Percentiles rank a stretch among this genome's conserved stretches.
phyloP scores from a whole-genome alignment of 2,113 vertebrate genomes.

The Eira barbara region DNA sequence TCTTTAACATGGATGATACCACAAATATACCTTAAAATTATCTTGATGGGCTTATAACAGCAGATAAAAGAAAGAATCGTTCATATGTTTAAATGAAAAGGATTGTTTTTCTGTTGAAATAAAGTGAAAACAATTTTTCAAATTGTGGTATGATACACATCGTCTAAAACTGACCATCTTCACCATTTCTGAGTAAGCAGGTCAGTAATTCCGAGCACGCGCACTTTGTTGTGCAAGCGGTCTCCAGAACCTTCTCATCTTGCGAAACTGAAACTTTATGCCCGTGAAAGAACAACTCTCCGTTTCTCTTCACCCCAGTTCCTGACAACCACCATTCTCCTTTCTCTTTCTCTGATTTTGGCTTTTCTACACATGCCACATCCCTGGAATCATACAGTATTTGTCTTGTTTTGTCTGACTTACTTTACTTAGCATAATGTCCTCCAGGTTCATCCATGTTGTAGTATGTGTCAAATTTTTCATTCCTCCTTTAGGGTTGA shows the following conservation, averaged over 20 bases:
- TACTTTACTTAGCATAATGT: not conserved
- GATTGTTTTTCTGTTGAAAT: not conserved
- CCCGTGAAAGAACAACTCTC: not conserved
- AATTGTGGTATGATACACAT: not conserved
- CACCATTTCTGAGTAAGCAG: not conserved
- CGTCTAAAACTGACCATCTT: not conserved
- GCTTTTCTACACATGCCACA: not conserved
- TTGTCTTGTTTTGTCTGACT: not conserved
- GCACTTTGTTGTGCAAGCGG: not conserved
- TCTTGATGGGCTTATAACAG: not conserved
- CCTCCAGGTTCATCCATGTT: not conserved
- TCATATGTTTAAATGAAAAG: not conserved
- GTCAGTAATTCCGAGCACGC: too few species aligned
- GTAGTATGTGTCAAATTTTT: not conserved
- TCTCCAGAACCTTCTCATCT: not conserved
- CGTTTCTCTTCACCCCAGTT: fast-evolving
- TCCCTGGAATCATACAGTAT: not conserved
- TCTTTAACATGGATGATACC: slow-evolving; percentile 48
- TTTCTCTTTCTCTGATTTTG: not conserved
- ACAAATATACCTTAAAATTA: slow-evolving; percentile 41
- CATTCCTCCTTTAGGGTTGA: not conserved
- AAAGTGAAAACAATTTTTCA: not conserved
- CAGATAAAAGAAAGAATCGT: slow-evolving; percentile 12
- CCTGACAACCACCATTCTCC: too few species aligned
- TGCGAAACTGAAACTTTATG: not conserved